Conservation (phyloP, 2,113 vertebrate genomes). For the Puffinus mauretanicus region DNA sequence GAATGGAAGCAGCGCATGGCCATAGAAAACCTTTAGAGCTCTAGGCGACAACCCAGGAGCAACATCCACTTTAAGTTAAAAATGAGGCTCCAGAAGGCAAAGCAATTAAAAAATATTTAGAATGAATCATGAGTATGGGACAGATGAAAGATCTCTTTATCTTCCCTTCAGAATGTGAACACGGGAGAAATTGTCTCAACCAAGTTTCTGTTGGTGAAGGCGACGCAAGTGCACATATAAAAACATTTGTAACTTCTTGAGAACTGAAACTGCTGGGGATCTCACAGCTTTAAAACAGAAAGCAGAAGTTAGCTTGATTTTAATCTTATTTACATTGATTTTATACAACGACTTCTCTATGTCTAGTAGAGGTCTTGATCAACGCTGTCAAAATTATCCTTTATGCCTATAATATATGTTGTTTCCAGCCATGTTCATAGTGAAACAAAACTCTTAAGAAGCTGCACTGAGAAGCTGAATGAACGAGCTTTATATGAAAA, state of each 20-base stretch:
- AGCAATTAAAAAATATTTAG: not conserved
- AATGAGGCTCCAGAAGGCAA: not conserved
- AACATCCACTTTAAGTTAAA: not conserved
- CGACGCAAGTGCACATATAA: not conserved
- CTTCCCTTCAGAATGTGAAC: not conserved
- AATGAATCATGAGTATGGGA: not conserved
- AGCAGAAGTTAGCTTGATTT: slow-evolving; percentile 39
- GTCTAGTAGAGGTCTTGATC: not conserved
- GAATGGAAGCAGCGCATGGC: not conserved
- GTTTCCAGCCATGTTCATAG: not conserved
- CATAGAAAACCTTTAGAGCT: not conserved
- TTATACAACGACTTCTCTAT: not conserved
- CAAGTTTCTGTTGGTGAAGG: not conserved
- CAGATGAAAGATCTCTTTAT: not conserved
- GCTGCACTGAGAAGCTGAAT: not conserved
- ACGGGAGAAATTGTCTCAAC: not conserved
- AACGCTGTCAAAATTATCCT: not conserved
- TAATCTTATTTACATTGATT: slow-evolving; percentile 30
- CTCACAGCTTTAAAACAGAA: not conserved
- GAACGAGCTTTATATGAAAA: not conserved
- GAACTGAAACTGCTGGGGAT: slow-evolving; percentile 17
- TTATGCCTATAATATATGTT: not conserved
- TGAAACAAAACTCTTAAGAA: not conserved
- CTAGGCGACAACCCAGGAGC: not conserved
- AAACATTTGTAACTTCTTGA: not conserved